phyloP scores from a whole-genome alignment of 2,888 invertebrate genomes.

The Cryptophagus acutangulus region DNA sequence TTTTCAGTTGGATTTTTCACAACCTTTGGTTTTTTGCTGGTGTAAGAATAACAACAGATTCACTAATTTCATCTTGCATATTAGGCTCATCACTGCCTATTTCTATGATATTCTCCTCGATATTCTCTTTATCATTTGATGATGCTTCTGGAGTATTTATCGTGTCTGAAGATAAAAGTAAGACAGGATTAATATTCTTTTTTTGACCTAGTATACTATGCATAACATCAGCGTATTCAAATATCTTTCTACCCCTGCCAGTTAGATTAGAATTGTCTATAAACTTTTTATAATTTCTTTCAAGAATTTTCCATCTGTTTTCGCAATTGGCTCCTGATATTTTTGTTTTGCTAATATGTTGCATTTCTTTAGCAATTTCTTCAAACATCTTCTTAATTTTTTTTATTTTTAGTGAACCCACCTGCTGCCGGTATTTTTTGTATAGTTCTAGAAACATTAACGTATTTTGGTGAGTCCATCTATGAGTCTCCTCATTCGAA shows the following conservation, averaged over 20 bases:
- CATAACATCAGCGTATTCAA: slow-evolving; percentile 9
- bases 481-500: no score
- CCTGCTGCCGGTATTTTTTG: slow-evolving; percentile 16
- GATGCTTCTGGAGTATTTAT: slow-evolving; percentile 11
- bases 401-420: slow-evolving; percentile 15
- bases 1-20: slow-evolving; percentile 12
- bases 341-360: slow-evolving; percentile 7
- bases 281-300: slow-evolving; percentile 10
- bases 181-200: slow-evolving; percentile 5
- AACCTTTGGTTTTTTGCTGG: slow-evolving; percentile 9
- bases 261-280: slow-evolving; percentile 8
- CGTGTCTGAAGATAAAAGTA: slow-evolving; percentile 6
- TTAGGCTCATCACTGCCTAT: no score
- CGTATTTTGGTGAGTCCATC: no score
- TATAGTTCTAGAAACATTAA: slow-evolving; percentile 14
- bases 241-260: slow-evolving; percentile 1
- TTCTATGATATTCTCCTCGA: background rate
- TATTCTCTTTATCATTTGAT: slow-evolving; percentile 10
- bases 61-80: background rate
- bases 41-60: no score
- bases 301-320: slow-evolving; percentile 9
- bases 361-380: slow-evolving; percentile 16
- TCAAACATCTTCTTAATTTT: slow-evolving; percentile 19
- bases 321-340: slow-evolving; percentile 10
- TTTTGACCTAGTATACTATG: slow-evolving; percentile 4